Evolutionary conservation across 1,140 invertebrate species (phyloP).

Genomic region (Hypothenemus hampei): DNA sequence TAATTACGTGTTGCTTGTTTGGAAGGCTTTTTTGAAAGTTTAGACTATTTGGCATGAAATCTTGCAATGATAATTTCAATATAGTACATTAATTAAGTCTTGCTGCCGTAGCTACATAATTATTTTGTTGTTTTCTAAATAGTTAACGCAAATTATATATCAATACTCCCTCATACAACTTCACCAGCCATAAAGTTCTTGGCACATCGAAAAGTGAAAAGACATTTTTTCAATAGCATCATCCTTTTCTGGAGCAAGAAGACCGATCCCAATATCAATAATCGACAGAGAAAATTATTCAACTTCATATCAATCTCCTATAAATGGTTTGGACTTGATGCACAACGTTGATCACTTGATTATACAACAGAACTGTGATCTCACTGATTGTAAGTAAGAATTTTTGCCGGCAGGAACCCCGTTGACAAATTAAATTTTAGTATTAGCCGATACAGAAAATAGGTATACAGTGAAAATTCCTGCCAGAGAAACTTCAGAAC

Average conservation of each 20-base stretch:
- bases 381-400: slow-evolving; percentile 50
- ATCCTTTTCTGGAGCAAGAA: slow-evolving; percentile 27
- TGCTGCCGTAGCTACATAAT: no score
- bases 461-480: slow-evolving; percentile 59
- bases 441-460: slow-evolving; percentile 53
- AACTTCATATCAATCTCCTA: slow-evolving; percentile 50
- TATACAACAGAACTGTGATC: slow-evolving; percentile 56
- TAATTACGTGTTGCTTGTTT: no score
- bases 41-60: no score
- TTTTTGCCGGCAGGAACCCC: neutral
- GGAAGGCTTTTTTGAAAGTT: no score
- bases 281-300: slow-evolving; percentile 48
- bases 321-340: slow-evolving; percentile 54
- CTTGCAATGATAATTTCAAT: no score
- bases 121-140: no score
- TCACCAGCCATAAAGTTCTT: no score
- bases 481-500: slow-evolving; percentile 48
- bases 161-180: no score
- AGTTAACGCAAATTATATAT: no score
- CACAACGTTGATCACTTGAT: slow-evolving; percentile 49
- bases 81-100: no score
- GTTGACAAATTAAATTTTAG: slow-evolving; percentile 20
- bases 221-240: no score
- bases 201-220: no score
- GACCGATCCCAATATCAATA: slow-evolving; percentile 50